Base-by-base conservation (phyloP, 2,113 vertebrate species). In the Sciurus niger region DNA sequence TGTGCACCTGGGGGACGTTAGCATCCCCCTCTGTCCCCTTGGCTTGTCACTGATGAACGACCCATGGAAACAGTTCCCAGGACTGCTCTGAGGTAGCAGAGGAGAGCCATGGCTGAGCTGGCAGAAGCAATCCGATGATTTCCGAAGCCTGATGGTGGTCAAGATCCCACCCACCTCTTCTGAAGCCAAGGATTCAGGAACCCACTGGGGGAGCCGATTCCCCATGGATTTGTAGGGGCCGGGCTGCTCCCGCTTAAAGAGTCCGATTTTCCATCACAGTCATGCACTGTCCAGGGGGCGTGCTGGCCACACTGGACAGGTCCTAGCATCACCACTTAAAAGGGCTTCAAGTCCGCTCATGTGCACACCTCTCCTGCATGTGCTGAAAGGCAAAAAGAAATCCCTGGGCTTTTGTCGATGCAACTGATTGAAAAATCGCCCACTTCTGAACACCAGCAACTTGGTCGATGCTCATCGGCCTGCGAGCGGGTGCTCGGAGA, bases 241-340 rank as follows among this genome's bases (percentile, higher is more conserved):
- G 77, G 25, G 77, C 4, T 58, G 77, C 22, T 93, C 40, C 58
- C 22, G 4, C 32, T 70, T 13, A 6, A 20, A 53, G 17, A 25
- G 60, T 84, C 53, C 34, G 65, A 84, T 82, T 96, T 96, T 89
- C 91, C 93, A 83, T 34, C 91, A 7, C 53, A 18, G 40, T 43
- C 77, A 73, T 73, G 94, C n/a, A 10, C 40, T 24, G 32, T 83
- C 83, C 48, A 51, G 3, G 9, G 20, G 51, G 17, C 32, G 4
- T 4, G 13, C 78, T 28, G 58, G 90, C 93, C 93, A 93, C 74
- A 67, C 20, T 74, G 68, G 94, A 90, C 1, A 37, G 8, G 32
- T 74, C 68, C 43, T 77, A 67, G 34, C 11, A 7, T 76, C 1
- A 37, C 65, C 76, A 48, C 80, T 34, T 68, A 68, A 95, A 74